Percentiles rank a stretch among this genome's conserved stretches.
phyloP scores from a whole-genome alignment of 2,113 vertebrate species.

The Hoplias malabaricus region DNA sequence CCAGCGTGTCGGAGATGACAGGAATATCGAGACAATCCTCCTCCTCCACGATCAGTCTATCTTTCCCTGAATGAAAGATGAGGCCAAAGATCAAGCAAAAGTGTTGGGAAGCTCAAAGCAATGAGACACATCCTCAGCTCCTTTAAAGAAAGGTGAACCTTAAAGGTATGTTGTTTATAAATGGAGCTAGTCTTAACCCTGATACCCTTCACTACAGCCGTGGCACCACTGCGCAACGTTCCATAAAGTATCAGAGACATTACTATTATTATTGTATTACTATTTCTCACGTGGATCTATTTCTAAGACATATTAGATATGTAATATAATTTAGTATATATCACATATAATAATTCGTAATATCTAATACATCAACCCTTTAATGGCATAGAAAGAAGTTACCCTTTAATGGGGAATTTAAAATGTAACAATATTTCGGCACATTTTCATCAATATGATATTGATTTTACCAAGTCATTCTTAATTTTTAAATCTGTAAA shows the following conservation, averaged over 20 bases:
- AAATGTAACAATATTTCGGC: no score
- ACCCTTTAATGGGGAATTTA: no score
- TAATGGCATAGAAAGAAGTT: no score
- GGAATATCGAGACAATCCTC: constrained; percentile 51
- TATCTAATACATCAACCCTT: no score
- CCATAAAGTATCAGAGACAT: background rate
- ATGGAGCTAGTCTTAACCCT: background rate
- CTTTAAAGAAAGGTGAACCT: constrained; percentile 23
- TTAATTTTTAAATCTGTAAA: no score
- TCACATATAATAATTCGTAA: no score
- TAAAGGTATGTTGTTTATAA: constrained; percentile 1
- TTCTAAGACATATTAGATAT: background rate
- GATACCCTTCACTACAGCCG: background rate
- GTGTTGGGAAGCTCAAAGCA: constrained; percentile 45
- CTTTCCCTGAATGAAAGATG: constrained; percentile 58
- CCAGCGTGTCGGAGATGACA: constrained; percentile 40
- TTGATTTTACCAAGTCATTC: no score
- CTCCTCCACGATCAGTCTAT: constrained; percentile 66
- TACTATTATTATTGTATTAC: background rate
- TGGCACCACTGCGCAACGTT: background rate
- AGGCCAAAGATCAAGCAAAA: constrained; percentile 49
- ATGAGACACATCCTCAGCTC: constrained; percentile 33
- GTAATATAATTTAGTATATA: no score
- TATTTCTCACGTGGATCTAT: background rate
- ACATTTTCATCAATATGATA: no score